phyloP scores from a whole-genome alignment of 2,797 vertebrate genomes.

The Scomberomorus guttatus region DNA sequence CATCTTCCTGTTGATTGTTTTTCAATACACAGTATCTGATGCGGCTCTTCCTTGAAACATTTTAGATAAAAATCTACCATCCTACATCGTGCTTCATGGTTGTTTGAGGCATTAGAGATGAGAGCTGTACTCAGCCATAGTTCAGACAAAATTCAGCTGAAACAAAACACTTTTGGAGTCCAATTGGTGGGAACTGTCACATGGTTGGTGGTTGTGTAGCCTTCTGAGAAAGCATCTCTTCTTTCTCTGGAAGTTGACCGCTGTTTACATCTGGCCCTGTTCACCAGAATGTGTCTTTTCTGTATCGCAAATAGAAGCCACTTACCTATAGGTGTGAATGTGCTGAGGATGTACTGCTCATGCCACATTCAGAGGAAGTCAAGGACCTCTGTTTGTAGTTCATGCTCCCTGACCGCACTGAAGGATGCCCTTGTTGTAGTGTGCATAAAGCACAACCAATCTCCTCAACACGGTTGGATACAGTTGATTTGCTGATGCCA shows the following conservation, averaged over 20 bases:
- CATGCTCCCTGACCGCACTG: neutral
- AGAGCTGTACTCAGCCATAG: neutral
- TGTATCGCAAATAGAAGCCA: neutral
- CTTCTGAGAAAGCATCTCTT: slow-evolving; percentile 2
- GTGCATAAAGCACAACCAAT: neutral
- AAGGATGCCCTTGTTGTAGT: neutral
- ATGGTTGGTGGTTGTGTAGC: neutral
- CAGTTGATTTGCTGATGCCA: neutral
- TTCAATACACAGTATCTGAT: neutral
- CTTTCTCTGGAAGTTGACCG: neutral
- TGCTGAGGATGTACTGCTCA: neutral
- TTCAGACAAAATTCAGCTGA: neutral
- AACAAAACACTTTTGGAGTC: neutral
- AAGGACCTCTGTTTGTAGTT: slow-evolving; percentile 14
- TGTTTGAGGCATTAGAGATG: neutral
- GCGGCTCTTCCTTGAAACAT: neutral
- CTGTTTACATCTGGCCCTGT: neutral
- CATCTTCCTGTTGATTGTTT: neutral
- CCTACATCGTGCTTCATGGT: neutral
- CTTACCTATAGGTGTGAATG: neutral
- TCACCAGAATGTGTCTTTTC: neutral
- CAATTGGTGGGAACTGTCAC: neutral
- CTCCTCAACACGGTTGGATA: neutral
- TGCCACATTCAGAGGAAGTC: neutral
- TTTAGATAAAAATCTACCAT: neutral